Evolutionary conservation across 1,140 invertebrate species (phyloP), one percentile per base, ranked within the genome.

Genomic region (Cherax destructor): DNA sequence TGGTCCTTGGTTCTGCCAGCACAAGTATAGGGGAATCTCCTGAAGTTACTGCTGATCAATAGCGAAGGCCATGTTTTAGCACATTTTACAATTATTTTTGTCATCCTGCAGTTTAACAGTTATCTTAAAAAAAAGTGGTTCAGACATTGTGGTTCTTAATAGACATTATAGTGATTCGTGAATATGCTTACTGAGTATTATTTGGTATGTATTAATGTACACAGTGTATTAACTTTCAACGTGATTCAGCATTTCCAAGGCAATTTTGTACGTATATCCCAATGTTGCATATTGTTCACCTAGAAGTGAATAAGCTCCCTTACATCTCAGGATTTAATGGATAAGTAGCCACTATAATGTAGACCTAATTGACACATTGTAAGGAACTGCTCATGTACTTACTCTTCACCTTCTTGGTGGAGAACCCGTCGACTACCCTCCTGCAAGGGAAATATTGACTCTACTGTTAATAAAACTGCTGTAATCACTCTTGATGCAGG

Each of bases 201-300:
- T 85, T 86, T 91, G 89, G 76, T 85, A 91, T 91, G 89, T 91
- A 91, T 91, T 91, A 91, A 91, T 91, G 89, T 91, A 91, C 89
- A 91, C 89, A 91, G 84, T 91, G 89, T 91, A 91, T 91, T 91
- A 91, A 91, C 89, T 91, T 91, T 85, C 77, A 90, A 89, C 61
- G 81, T 85, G 83, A 85, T 85, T 91, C 89, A 84, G 89, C 89
- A 91, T 91, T 91, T 91, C 83, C 89, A 91, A 91, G 89, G 83
- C 89, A 91, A 91, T 91, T 91, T 91, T 91, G 89, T 91, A 91
- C 89, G 87, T 91, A 91, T 91, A 91, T 91, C 89, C 89, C 89
- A 91, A 77, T 91, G 89, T 91, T 91, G 89, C 89, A 91, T 85
- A 86, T 86, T 91, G 79, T 91, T 91, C 89, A 91, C 89, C 69